Evolutionary conservation across 30 jellyfish, hydroid and myxozoan species (phyloP).

Genomic region (Aurelia sp.): DNA sequence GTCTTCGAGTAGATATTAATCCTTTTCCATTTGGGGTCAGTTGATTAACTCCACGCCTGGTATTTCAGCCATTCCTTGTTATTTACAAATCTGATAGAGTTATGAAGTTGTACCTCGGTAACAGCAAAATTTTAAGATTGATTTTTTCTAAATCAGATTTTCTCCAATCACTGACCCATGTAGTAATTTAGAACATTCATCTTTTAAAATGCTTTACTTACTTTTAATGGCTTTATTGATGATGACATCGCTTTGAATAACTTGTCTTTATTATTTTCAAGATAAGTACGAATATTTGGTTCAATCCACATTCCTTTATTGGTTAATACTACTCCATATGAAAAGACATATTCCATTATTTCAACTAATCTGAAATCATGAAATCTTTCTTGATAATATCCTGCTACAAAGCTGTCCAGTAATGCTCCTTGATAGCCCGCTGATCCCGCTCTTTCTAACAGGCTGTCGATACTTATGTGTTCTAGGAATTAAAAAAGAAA

Average conservation of each 20-base stretch:
- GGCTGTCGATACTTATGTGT: conserved; percentile 11
- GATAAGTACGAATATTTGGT: conserved; percentile 41
- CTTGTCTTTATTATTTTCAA: conserved; percentile 58
- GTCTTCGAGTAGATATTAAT: too few relatives aligned
- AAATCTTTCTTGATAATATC: conserved; percentile 60
- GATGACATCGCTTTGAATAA: conserved; percentile 42
- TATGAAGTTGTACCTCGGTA: too few relatives aligned
- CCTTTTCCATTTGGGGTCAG: too few relatives aligned
- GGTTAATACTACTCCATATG: conserved; percentile 66
- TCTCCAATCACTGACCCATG: too few relatives aligned
- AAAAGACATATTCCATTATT: conserved; percentile 57
- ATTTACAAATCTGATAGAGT: too few relatives aligned
- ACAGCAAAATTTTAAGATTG: too few relatives aligned
- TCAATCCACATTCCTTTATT: conserved; percentile 65
- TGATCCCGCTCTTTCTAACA: conserved; percentile 14
- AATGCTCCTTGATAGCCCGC: conserved; percentile 41
- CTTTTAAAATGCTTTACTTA: background rate
- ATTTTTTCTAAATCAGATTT: too few relatives aligned
- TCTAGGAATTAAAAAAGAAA: too few relatives aligned
- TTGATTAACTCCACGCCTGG: too few relatives aligned
- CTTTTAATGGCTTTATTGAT: conserved; percentile 57
- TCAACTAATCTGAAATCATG: conserved; percentile 42
- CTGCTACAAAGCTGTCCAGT: conserved; percentile 73
- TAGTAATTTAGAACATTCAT: too few relatives aligned
- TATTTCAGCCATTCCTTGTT: too few relatives aligned